Evolutionary conservation across 2,888 invertebrate genomes (phyloP).

Genomic region (Lissocephala sabroskyi): DNA sequence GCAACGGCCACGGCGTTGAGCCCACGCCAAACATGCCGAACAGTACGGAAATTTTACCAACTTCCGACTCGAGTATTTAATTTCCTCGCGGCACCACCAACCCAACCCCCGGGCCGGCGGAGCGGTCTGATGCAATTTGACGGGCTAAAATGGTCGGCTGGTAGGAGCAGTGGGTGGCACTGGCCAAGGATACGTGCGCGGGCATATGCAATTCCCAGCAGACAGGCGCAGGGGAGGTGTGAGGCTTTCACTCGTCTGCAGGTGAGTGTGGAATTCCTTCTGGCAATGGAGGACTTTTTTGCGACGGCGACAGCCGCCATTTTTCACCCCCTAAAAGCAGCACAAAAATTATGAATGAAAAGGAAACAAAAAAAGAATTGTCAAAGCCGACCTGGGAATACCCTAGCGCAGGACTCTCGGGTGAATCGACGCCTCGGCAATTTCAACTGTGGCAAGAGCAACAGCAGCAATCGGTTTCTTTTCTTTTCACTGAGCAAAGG

Average conservation of each 20-base stretch:
- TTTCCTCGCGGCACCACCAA: conserved; percentile 52
- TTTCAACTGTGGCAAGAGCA: too few species aligned
- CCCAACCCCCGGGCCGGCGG: too few species aligned
- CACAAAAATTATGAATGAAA: conserved; percentile 10
- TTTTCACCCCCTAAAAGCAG: neutral
- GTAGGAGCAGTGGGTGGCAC: too few species aligned
- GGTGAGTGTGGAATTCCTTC: too few species aligned
- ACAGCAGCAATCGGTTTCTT: neutral
- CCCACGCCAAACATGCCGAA: conserved; percentile 22
- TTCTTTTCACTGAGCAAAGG: conserved; percentile 9
- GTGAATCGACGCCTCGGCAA: conserved; percentile 1
- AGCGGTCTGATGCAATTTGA: too few species aligned
- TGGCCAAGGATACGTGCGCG: too few species aligned
- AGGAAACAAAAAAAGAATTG: conserved; percentile 12
- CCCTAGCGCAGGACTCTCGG: conserved; percentile 11
- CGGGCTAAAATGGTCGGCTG: too few species aligned
- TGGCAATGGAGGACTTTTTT: too few species aligned
- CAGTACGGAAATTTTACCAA: conserved; percentile 58
- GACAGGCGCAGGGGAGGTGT: too few species aligned
- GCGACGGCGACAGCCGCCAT: neutral
- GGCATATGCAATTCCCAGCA: too few species aligned
- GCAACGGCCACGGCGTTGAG: conserved; percentile 1
- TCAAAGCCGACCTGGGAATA: conserved; percentile 10
- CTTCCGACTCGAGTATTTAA: conserved; percentile 61
- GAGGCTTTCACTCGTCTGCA: too few species aligned